Conservation (phyloP, 2,113 vertebrate species). For the cattle (Bos taurus) region ARS-UCD2.0 NC_037343.1:75864501-75865000, state of each 20-base stretch:
- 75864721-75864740: neutral
- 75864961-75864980: neutral
- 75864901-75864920: neutral
- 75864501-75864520: no score
- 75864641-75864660: slow-evolving; percentile 69
- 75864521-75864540: no score
- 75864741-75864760: slow-evolving; percentile 44
- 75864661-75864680: neutral
- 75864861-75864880: neutral
- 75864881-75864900: neutral
- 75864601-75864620: neutral
- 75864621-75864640: neutral
- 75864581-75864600: neutral
- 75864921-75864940: neutral
- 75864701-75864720: neutral
- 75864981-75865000: neutral
- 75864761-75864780: neutral
- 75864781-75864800: neutral
- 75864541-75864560: no score
- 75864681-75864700: neutral
- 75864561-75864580: neutral
- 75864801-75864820: neutral
- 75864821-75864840: neutral
- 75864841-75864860: neutral
- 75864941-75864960: neutral